Percentiles rank a stretch among this genome's conserved stretches.
Evolutionary conservation across 2,888 invertebrate species (phyloP).

Genomic region (Malthinus flaveolus): DNA sequence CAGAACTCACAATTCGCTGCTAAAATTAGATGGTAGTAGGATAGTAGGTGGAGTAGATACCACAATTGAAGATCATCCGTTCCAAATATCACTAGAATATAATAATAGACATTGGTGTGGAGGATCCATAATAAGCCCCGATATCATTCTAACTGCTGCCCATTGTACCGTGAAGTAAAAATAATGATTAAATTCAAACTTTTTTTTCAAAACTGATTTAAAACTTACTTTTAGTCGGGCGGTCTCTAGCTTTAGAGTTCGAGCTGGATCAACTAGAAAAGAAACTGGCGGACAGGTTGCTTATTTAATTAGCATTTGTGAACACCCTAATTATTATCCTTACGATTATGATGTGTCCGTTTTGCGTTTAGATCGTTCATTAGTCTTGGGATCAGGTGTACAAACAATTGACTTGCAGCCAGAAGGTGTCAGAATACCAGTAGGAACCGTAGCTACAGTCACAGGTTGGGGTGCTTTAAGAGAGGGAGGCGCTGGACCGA

Average conservation of each 20-base stretch:
- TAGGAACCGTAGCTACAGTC: background rate
- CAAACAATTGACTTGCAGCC: background rate
- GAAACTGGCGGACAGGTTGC: background rate
- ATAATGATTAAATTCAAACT: too few species aligned
- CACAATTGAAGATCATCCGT: too few species aligned
- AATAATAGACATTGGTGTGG: too few species aligned
- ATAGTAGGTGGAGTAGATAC: too few species aligned
- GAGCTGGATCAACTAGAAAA: background rate
- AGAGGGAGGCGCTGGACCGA: background rate
- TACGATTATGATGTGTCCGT: conserved; percentile 1
- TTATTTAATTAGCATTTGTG: background rate
- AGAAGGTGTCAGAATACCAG: background rate
- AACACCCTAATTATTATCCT: background rate
- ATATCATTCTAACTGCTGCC: too few species aligned
- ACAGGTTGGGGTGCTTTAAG: background rate
- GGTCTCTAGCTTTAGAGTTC: background rate
- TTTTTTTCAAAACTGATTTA: too few species aligned
- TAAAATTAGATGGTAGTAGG: background rate
- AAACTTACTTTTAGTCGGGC: background rate
- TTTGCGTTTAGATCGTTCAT: background rate
- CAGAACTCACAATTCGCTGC: background rate
- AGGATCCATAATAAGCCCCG: too few species aligned
- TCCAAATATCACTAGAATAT: too few species aligned
- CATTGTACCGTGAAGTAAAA: too few species aligned
- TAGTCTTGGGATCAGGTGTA: background rate